Conservation (phyloP, 2,888 invertebrate species). For the Synergus umbraculus region DNA sequence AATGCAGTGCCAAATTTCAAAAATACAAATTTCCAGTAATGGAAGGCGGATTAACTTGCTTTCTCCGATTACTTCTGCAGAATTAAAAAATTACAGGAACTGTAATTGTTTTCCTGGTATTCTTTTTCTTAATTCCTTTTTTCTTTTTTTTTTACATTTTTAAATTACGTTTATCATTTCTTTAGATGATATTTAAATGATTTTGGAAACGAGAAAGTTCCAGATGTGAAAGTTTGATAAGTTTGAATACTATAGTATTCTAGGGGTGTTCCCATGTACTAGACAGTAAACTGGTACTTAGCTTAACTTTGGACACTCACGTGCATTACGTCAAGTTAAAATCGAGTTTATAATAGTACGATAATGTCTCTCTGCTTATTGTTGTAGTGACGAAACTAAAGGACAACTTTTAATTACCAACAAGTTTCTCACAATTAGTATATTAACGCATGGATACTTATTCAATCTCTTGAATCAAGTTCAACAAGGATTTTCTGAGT, state of each 20-base stretch:
- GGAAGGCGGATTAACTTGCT: too few relatives aligned
- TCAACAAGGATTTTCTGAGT: background rate
- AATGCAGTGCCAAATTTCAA: too few relatives aligned
- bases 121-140: too few relatives aligned
- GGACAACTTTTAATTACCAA: conserved; percentile 65
- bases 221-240: background rate
- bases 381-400: background rate
- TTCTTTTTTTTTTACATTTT: too few relatives aligned
- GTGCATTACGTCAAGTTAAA: background rate
- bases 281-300: conserved; percentile 7
- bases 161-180: too few relatives aligned
- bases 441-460: conserved; percentile 40
- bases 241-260: background rate
- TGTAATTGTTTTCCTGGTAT: too few relatives aligned
- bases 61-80: background rate
- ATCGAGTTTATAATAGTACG: background rate
- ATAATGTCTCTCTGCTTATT: background rate
- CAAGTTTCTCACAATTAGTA: conserved; percentile 56
- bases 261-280: background rate
- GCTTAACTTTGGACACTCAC: background rate
- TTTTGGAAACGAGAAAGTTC: background rate
- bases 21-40: too few relatives aligned
- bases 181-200: too few relatives aligned
- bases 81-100: background rate
- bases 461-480: too few relatives aligned